Percentiles rank a stretch among this genome's conserved stretches.
Conservation (phyloP, 2,113 vertebrate species). For the Clarias batrachus region DNA sequence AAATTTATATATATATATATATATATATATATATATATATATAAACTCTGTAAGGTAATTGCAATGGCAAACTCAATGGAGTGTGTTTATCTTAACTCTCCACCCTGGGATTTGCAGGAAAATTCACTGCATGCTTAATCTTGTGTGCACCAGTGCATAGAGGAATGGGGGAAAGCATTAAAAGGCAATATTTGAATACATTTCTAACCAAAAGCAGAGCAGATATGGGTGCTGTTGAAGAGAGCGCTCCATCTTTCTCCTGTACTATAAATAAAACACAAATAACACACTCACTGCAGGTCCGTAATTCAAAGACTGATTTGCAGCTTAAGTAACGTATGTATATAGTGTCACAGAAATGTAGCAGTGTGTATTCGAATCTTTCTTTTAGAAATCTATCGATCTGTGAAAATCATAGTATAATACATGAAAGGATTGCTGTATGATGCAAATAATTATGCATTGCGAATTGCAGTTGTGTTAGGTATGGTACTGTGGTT, state of each 20-base stretch:
- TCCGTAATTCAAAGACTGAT: not conserved
- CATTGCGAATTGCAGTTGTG: not conserved
- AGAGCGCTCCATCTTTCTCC: conserved; percentile 26
- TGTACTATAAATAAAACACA: conserved; percentile 42
- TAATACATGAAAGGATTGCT: not conserved
- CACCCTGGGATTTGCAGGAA: conserved; percentile 84
- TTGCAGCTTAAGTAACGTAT: not conserved
- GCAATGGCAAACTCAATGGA: conserved; percentile 83
- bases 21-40: no score
- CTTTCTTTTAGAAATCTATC: not conserved
- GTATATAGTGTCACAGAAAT: not conserved
- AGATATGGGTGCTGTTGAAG: conserved; percentile 65
- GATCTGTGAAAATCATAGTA: not conserved
- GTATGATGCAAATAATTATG: not conserved
- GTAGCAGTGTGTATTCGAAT: not conserved
- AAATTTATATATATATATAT: no score
- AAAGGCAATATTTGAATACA: conserved; percentile 81
- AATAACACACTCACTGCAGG: not conserved
- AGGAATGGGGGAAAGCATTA: conserved; percentile 73
- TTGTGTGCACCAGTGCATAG: conserved; percentile 78
- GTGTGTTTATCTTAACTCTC: conserved; percentile 89
- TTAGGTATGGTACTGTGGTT: not conserved
- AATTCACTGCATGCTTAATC: conserved; percentile 84
- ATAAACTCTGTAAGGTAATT: conserved; percentile 84
- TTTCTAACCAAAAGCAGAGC: conserved; percentile 72